These are phyloP conservation scores for Parazoanthus swiftii DNA, from an alignment of 92 coral and sea anemone genomes.

Conservation along the genomic window DNA sequence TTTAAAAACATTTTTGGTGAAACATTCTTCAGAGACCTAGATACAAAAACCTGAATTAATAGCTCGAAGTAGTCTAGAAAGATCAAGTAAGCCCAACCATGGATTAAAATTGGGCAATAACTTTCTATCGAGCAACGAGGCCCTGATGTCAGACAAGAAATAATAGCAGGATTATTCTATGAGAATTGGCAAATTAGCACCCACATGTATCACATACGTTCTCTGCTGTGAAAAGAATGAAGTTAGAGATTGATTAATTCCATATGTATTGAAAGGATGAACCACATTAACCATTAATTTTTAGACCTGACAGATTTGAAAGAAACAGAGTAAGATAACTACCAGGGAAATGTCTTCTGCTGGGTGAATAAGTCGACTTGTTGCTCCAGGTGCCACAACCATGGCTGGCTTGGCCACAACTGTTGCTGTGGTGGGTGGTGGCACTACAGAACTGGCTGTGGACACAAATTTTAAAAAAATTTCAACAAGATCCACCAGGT, in stretches of 20 bases:
- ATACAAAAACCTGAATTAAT: neutral
- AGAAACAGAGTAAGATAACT: neutral
- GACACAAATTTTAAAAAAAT: neutral
- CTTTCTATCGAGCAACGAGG: no score
- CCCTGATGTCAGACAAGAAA: no score
- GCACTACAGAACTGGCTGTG: conserved; percentile 66
- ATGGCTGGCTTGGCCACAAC: conserved; percentile 83
- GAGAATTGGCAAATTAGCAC: no score
- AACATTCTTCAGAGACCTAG: neutral
- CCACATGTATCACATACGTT: no score
- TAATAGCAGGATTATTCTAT: no score
- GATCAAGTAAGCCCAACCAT: neutral
- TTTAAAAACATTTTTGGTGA: neutral
- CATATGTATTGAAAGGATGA: no score
- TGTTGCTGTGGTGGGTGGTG: conserved; percentile 64
- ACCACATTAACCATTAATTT: no score
- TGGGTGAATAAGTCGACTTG: conserved; percentile 95
- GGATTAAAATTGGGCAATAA: neutral
- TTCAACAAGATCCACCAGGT: no score
- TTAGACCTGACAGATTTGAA: no score
- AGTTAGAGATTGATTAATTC: no score
- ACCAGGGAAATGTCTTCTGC: conserved; percentile 98
- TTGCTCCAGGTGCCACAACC: conserved; percentile 94
- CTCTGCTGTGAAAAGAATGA: no score
- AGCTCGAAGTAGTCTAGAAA: no score